Base-by-base conservation (phyloP, 2,113 vertebrate genomes). In the Hemicordylus capensis region DNA sequence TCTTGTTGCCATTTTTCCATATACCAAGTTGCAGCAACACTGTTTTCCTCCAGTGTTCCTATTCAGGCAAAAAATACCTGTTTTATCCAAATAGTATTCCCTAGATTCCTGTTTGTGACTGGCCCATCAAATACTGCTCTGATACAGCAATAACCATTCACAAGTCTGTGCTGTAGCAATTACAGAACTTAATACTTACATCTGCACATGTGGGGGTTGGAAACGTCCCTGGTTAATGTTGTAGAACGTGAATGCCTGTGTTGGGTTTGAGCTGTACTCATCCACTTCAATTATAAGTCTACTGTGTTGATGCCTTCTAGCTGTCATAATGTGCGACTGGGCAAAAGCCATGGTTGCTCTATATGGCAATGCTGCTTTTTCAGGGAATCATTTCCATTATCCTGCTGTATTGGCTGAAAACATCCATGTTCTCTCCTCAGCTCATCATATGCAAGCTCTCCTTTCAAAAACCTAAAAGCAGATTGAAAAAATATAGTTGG, bases 151-250 rank as follows among this genome's bases (percentile, higher is more conserved):
- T 76, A 91, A 91, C 88, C 70, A 78, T 91, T 90, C 81, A 4
- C 3, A 84, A 93, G 87, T 83, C 89, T 69, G 70, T 4, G 86
- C 84, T 5, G 59, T 58, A 76, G 90, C 93, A 80, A 64, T 83
- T 89, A 88, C 87, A 76, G 28, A 89, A 85, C 84, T 34, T 28
- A 90, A 82, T 90, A 97, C 97, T 97, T 72, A 99, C 98, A 99
- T 99, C 95, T 99, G 98, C 90, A 99, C 98, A 8, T 99, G 98
- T 0, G 98, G 98, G 0, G 98, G 98, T 95, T 99, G 98, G 93
- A 99, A 99, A 82, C 98, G 98, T 76, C 98, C 98, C 97, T 99
- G 98, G 97, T 99, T 99, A 95, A 99, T 99, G 94, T 99, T 99
- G 97, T 99, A 99, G 97, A 99, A 99, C 78, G 98, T 99, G 95